These are phyloP conservation scores for Phania funesta DNA, from an alignment of 2,888 invertebrate genomes.

Conservation along the genomic window DNA sequence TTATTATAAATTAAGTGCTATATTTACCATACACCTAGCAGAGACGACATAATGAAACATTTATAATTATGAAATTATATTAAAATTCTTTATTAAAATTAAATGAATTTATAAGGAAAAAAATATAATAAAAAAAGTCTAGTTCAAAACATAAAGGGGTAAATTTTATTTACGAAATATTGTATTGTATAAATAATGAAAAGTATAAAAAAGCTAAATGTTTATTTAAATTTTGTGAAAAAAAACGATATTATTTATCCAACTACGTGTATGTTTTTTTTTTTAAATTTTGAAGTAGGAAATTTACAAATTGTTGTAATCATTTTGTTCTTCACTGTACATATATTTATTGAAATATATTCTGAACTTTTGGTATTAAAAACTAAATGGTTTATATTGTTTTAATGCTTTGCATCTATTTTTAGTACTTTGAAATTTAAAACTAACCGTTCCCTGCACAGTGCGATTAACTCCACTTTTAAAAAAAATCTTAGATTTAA, in stretches of 20 bases:
- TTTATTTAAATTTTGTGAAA: slow-evolving; percentile 45
- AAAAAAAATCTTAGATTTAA: too few relatives aligned
- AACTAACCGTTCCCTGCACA: too few relatives aligned
- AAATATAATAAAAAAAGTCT: slow-evolving; percentile 14
- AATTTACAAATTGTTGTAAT: slow-evolving; percentile 48
- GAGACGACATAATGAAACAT: slow-evolving; percentile 21
- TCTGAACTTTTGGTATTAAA: slow-evolving; percentile 49
- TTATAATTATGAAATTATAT: slow-evolving; percentile 42
- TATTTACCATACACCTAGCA: slow-evolving; percentile 42
- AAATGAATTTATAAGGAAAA: slow-evolving; percentile 49
- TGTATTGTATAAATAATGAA: slow-evolving; percentile 35
- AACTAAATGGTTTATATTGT: background rate
- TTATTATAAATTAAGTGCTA: slow-evolving; percentile 45
- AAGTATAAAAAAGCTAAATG: background rate
- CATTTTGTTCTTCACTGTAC: slow-evolving; percentile 46
- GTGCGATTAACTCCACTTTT: too few relatives aligned
- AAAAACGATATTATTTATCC: slow-evolving; percentile 26
- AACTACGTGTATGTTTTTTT: slow-evolving; percentile 6
- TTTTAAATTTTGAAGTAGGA: slow-evolving; percentile 39
- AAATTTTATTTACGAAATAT: slow-evolving; percentile 41
- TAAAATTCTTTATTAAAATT: slow-evolving; percentile 38
- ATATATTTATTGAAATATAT: slow-evolving; percentile 56
- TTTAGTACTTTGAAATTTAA: background rate
- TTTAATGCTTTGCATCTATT: background rate
- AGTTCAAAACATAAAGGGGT: slow-evolving; percentile 35